phyloP scores from a whole-genome alignment of 2,888 invertebrate species.

The Eupithecia abbreviata region DNA sequence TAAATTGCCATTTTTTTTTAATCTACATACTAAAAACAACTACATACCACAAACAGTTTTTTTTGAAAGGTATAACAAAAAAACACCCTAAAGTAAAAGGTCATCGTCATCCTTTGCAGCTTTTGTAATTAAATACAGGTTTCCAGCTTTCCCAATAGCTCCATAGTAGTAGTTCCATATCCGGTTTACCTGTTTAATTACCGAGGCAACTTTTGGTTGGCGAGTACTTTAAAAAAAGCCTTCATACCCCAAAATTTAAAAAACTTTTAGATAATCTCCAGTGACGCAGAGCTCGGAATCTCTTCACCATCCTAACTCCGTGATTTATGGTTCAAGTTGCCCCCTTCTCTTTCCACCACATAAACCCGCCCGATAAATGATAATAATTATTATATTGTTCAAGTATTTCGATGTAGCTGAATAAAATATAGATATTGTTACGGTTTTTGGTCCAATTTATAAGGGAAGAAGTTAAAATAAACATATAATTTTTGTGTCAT shows the following conservation, averaged over 20 bases:
- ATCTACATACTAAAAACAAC: not conserved
- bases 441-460: conserved; percentile 49
- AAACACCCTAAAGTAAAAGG: no score
- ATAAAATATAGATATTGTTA: conserved; percentile 71
- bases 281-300: not conserved
- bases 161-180: no score
- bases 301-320: conserved; percentile 7
- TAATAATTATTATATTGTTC: conserved; percentile 84
- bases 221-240: not conserved
- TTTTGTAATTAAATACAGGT: no score
- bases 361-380: conserved; percentile 79
- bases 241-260: conserved; percentile 1
- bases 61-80: not conserved
- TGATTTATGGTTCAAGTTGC: conserved; percentile 53
- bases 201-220: not conserved
- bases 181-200: not conserved
- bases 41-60: not conserved
- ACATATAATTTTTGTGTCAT: no score
- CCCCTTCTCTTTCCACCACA: conserved; percentile 71
- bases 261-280: conserved; percentile 22
- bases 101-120: not conserved
- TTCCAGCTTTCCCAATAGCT: not conserved
- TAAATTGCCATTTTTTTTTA: no score
- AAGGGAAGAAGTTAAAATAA: conserved; percentile 25
- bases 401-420: conserved; percentile 79